These are phyloP conservation scores for Periophthalmus magnuspinnatus DNA, from an alignment of 2,797 vertebrate genomes.

Conservation along the genomic window DNA sequence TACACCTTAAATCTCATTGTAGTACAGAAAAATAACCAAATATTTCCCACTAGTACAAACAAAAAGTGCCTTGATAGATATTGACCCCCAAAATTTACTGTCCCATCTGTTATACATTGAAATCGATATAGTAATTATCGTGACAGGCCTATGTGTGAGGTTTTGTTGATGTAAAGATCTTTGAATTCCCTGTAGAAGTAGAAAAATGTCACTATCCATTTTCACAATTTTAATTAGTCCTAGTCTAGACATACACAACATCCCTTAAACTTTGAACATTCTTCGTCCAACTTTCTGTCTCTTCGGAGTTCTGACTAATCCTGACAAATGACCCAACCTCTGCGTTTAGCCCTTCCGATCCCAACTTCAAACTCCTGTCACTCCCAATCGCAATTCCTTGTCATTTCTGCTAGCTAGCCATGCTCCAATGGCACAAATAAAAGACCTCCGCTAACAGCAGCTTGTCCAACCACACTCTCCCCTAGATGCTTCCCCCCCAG, in stretches of 20 bases:
- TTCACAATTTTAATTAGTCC: too few species aligned
- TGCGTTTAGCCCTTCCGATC: neutral
- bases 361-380: slow-evolving; percentile 16
- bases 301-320: neutral
- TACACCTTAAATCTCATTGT: too few species aligned
- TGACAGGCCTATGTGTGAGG: too few species aligned
- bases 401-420: slow-evolving; percentile 6
- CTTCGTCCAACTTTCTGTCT: neutral
- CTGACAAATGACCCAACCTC: slow-evolving; percentile 3
- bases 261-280: neutral
- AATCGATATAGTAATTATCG: too few species aligned
- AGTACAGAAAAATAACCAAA: too few species aligned
- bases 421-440: slow-evolving; percentile 5
- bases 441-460: slow-evolving; percentile 2
- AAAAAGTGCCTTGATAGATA: too few species aligned
- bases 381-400: slow-evolving; percentile 1
- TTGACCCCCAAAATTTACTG: too few species aligned
- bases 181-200: too few species aligned
- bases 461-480: slow-evolving; percentile 18
- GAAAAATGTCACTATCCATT: too few species aligned
- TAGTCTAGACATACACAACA: neutral
- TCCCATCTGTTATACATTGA: too few species aligned
- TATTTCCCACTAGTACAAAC: too few species aligned
- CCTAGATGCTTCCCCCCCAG: slow-evolving; percentile 12
- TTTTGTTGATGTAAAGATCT: too few species aligned